phyloP scores from a whole-genome alignment of 2,113 vertebrate genomes.

The Acrocephalus kingi region DNA sequence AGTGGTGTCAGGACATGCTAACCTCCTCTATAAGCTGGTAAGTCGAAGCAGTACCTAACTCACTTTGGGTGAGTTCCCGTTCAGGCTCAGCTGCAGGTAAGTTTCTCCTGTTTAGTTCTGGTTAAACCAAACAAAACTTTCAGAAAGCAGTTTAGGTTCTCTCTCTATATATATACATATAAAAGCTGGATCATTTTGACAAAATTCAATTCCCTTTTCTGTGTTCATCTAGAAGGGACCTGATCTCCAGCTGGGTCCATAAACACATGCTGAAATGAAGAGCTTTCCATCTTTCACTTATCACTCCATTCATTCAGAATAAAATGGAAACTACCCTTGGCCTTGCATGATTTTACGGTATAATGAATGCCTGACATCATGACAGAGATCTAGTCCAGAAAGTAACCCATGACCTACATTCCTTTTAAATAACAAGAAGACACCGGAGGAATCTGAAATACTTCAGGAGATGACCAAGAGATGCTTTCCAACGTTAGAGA shows the following conservation, averaged over 20 bases:
- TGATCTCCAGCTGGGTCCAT: not conserved
- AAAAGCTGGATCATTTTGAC: not conserved
- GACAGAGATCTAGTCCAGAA: slow-evolving; percentile 23
- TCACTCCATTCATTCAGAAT: not conserved
- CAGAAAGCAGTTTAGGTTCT: not conserved
- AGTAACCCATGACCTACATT: slow-evolving; percentile 16
- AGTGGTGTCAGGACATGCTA: not conserved
- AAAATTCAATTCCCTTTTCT: not conserved
- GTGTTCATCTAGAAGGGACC: not conserved
- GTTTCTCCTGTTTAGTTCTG: not conserved
- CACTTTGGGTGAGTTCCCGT: not conserved
- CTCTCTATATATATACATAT: not conserved
- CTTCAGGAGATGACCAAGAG: not conserved
- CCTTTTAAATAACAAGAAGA: not conserved
- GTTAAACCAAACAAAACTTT: not conserved
- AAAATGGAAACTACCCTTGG: not conserved
- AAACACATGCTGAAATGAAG: not conserved
- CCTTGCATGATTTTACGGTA: not conserved
- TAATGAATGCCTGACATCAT: not conserved
- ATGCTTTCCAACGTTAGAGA: not conserved
- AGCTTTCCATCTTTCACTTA: not conserved
- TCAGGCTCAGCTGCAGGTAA: not conserved
- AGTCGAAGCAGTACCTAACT: rapidly evolving
- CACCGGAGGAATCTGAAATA: not conserved
- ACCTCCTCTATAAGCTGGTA: not conserved